Evolutionary conservation across 2,888 invertebrate species (phyloP).

Genomic region (Pseudococcus viburni): DNA sequence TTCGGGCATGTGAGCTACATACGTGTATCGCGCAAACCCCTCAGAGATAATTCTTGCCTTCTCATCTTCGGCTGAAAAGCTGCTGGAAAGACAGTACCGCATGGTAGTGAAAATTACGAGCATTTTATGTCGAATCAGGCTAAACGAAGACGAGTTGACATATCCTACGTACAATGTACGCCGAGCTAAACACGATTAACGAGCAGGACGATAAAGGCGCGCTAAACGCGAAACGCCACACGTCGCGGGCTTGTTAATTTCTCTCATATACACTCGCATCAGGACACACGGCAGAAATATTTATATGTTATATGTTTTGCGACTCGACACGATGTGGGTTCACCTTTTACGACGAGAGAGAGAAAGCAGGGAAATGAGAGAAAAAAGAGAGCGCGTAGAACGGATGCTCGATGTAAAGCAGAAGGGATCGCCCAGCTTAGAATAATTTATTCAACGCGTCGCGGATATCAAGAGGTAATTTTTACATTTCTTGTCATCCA

Average conservation of each 20-base stretch:
- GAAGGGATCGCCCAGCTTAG: not conserved
- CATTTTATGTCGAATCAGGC: constrained; percentile 7
- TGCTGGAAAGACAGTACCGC: not conserved
- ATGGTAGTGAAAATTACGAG: constrained; percentile 3
- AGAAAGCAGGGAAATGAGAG: too few species aligned
- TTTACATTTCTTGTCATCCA: constrained; percentile 42
- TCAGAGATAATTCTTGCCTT: not conserved
- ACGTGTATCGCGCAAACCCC: too few species aligned
- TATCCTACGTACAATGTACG: not conserved
- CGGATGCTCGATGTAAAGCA: not conserved
- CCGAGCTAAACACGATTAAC: not conserved
- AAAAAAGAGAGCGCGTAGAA: too few species aligned
- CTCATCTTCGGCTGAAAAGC: not conserved
- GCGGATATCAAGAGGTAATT: constrained; percentile 38
- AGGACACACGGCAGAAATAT: not conserved
- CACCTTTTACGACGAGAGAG: too few species aligned
- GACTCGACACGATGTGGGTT: not conserved
- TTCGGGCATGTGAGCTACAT: too few species aligned
- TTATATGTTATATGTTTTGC: constrained; percentile 9
- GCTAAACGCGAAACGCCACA: not conserved
- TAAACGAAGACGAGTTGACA: constrained; percentile 21
- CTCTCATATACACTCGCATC: not conserved
- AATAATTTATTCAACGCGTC: constrained; percentile 39
- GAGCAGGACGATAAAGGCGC: not conserved
- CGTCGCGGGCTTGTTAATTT: not conserved